Evolutionary conservation across 2,113 vertebrate genomes (phyloP).

Genomic region (Aspidoscelis tigris): DNA sequence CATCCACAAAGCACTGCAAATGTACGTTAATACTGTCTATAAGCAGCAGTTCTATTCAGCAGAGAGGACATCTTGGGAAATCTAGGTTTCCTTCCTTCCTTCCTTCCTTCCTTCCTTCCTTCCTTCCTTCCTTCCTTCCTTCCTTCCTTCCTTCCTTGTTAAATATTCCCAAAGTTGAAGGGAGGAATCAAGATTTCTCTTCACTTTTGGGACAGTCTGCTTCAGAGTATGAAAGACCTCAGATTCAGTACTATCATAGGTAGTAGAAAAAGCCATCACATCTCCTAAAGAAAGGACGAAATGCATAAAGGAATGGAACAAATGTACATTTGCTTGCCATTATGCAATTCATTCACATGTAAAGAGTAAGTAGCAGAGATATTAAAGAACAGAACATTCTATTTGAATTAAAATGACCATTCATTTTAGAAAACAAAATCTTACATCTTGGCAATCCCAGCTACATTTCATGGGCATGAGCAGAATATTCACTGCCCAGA

Average conservation of each 20-base stretch:
- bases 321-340: conserved; percentile 11
- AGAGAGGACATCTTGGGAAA: conserved; percentile 67
- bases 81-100: conserved; percentile 35
- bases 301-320: conserved; percentile 24
- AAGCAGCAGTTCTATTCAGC: conserved; percentile 71
- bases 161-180: conserved; percentile 52
- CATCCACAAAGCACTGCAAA: conserved; percentile 74
- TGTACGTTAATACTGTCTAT: conserved; percentile 78
- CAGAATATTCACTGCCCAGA: background rate
- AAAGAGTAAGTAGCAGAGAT: conserved; percentile 27
- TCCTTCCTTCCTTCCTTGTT: conserved; percentile 28
- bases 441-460: background rate
- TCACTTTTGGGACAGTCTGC: conserved; percentile 52
- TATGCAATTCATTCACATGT: conserved; percentile 38
- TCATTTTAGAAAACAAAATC: background rate
- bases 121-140: background rate
- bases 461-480: background rate
- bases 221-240: conserved; percentile 61
- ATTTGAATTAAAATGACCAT: background rate
- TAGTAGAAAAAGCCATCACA: conserved; percentile 38
- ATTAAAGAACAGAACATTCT: conserved; percentile 32
- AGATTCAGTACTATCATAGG: conserved; percentile 52
- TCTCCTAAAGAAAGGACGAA: conserved; percentile 34
- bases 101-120: too few species aligned
- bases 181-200: conserved; percentile 47